Evolutionary conservation across 2,113 vertebrate genomes (phyloP).

Genomic region (Triplophysa dalaica): DNA sequence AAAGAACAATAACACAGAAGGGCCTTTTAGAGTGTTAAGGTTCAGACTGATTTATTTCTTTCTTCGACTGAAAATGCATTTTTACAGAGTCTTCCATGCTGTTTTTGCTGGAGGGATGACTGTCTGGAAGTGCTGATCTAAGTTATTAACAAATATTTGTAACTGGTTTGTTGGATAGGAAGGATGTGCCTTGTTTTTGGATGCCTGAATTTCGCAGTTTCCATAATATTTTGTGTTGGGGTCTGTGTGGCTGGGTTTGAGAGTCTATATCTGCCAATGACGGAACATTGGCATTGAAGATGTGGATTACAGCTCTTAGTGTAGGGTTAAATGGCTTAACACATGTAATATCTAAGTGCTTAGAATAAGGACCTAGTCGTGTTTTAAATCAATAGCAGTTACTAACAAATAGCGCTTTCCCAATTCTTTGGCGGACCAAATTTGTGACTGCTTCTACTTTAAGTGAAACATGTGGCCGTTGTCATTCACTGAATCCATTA

Average conservation of each 20-base stretch:
- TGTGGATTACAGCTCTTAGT: slow-evolving; percentile 4
- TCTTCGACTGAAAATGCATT: not conserved
- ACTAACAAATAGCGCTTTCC: not conserved
- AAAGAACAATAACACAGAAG: slow-evolving; percentile 34
- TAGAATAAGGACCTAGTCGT: not conserved
- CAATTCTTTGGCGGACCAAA: not conserved
- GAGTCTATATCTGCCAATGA: slow-evolving; percentile 62
- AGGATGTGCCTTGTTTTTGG: slow-evolving; percentile 16
- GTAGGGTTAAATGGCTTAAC: slow-evolving; percentile 27
- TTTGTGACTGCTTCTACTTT: not conserved
- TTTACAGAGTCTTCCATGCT: not conserved
- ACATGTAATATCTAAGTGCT: not conserved
- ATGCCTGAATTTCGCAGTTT: slow-evolving; percentile 8
- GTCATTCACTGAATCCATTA: slow-evolving; percentile 13
- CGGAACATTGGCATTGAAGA: slow-evolving; percentile 51
- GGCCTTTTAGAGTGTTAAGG: slow-evolving; percentile 16
- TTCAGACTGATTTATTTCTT: not conserved
- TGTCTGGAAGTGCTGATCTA: not conserved
- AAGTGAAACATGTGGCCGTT: not conserved
- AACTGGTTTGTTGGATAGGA: slow-evolving; percentile 20
- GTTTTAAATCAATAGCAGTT: not conserved
- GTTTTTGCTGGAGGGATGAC: not conserved
- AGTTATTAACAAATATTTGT: slow-evolving; percentile 17
- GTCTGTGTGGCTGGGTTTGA: slow-evolving; percentile 41
- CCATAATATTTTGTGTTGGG: slow-evolving; percentile 12